Conservation (phyloP, 2,888 invertebrate genomes). For the Thera britannica region DNA sequence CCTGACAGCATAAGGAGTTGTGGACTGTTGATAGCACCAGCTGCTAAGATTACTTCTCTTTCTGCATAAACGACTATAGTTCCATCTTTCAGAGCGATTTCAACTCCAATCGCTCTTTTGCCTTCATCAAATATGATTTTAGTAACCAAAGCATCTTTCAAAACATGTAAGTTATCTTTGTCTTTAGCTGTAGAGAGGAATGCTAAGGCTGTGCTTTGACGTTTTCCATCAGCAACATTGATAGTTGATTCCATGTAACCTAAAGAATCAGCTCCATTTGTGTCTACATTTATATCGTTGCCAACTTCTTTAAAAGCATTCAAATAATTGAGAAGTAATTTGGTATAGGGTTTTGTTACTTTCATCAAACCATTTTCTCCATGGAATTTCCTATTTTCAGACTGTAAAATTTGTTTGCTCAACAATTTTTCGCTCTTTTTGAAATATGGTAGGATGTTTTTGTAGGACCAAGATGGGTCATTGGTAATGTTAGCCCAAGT, state of each 20-base stretch:
- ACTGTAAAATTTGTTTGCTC: slow-evolving; percentile 9
- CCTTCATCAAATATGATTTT: slow-evolving; percentile 76
- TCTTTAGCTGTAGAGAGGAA: slow-evolving; percentile 32
- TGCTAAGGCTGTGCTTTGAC: slow-evolving; percentile 70
- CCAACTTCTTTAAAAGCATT: slow-evolving; percentile 73
- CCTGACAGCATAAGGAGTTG: slow-evolving; percentile 74
- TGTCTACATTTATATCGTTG: slow-evolving; percentile 45
- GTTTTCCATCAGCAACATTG: slow-evolving; percentile 66
- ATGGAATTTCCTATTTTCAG: slow-evolving; percentile 46
- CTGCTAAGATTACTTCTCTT: slow-evolving; percentile 76
- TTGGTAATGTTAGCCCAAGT: slow-evolving; percentile 47
- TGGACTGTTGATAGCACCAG: slow-evolving; percentile 75
- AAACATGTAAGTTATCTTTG: slow-evolving; percentile 57
- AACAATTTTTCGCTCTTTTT: slow-evolving; percentile 25
- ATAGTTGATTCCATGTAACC: slow-evolving; percentile 74
- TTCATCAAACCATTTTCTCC: slow-evolving; percentile 68
- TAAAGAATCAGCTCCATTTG: slow-evolving; percentile 40
- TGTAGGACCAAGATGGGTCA: slow-evolving; percentile 55
- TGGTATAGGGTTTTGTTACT: slow-evolving; percentile 50
- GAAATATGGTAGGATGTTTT: slow-evolving; percentile 43
- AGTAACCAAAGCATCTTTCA: slow-evolving; percentile 74
- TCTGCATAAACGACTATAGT: slow-evolving; percentile 52
- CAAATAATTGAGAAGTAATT: slow-evolving; percentile 45
- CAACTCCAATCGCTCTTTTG: slow-evolving; percentile 71
- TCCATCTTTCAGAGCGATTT: slow-evolving; percentile 52